Conservation (phyloP, 2,797 vertebrate species). For the Falco novaeseelandiae region DNA sequence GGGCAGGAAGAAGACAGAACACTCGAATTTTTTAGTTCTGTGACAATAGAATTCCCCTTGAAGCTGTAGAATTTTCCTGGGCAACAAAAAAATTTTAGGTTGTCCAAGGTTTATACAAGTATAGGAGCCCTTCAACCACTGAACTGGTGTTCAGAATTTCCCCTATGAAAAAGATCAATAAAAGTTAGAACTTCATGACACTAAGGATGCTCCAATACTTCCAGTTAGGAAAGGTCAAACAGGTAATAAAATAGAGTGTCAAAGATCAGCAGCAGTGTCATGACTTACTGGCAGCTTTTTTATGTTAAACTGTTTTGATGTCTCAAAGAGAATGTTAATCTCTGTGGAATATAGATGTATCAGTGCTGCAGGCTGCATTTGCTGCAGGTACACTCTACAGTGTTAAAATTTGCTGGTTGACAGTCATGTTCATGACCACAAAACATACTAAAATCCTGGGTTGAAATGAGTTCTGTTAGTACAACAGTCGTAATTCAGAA, state of each 20-base stretch:
- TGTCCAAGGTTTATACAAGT: neutral
- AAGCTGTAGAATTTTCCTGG: neutral
- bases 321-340: neutral
- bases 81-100: neutral
- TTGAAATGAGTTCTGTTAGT: neutral
- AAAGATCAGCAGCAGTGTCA: neutral
- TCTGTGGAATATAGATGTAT: neutral
- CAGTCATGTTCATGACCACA: neutral
- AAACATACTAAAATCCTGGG: neutral
- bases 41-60: neutral
- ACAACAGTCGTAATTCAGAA: neutral
- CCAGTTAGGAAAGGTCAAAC: neutral
- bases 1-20: neutral
- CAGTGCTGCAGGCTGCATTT: neutral
- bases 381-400: neutral
- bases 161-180: neutral
- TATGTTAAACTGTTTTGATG: neutral
- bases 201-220: neutral
- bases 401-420: neutral
- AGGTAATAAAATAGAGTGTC: neutral
- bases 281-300: neutral
- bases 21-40: neutral
- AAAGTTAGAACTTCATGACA: neutral
- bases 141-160: neutral
- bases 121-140: neutral